Evolutionary conservation across 2,888 invertebrate species (phyloP), one percentile per base, ranked within the genome.

Genomic region (Ceramica pisi): DNA sequence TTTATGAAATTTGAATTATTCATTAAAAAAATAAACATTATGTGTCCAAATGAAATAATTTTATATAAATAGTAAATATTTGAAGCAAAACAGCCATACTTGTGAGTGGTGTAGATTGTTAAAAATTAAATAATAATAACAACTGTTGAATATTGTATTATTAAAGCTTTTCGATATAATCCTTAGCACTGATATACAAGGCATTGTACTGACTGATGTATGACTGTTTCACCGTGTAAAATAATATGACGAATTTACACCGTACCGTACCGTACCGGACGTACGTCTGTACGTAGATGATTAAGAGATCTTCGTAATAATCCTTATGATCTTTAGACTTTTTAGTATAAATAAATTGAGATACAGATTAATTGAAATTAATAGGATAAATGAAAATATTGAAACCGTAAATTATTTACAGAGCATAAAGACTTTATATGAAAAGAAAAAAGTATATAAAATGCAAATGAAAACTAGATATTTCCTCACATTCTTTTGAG

Each of bases 381-480:
- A 61, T 61, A 59, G 57, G 19, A n/a, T 48, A 63, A 59, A 69
- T 59, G 9, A 55, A 26, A 67, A 71, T 48, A 71, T 69, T 53
- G 23, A 65, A 67, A 74, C 59, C 19, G 41, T 67, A 59, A 70
- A 81, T 68, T 78, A 81, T 83, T 75, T 82, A 83, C 77, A 82
- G 67, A 76, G 46, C 31, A 62, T 59, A 67, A 64, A 81, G 70
- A 21, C 31, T 72, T 23, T 10, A 56, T n/a, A 53, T 62, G 9
- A 69, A 46, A 67, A 82, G 51, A 75, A 63, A 55, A 70, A 21
- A 70, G 53, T 61, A 64, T 35, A 73, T 67, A 50, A 53, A 71
- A 75, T 56, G n/a, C 53, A 61, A 69, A 73, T 65, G 72, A 75
- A 70, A 69, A 74, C 61, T 65, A 80, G 66, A 75, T 44, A 70